Conservation (phyloP, 2,888 invertebrate species). For the Leucophora obtusa region DNA sequence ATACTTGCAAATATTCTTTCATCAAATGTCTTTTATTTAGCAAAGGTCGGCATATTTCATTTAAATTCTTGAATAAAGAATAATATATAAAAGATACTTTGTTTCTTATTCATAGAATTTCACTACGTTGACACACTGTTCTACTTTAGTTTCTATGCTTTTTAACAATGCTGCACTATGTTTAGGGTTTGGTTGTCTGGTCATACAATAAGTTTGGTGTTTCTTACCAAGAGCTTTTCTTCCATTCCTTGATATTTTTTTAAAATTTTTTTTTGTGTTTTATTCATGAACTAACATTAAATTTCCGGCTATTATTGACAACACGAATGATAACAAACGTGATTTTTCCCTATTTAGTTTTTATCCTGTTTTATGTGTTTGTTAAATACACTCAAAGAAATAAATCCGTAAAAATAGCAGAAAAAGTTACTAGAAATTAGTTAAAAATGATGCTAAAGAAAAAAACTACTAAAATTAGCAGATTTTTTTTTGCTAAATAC, state of each 20-base stretch:
- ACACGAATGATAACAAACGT: slow-evolving; percentile 61
- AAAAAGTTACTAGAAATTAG: too few species aligned
- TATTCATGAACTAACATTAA: slow-evolving; percentile 53
- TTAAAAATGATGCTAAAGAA: too few species aligned
- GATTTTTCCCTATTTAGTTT: slow-evolving; percentile 54
- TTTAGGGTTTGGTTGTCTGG: slow-evolving; percentile 6
- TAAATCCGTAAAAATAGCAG: too few species aligned
- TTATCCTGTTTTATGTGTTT: slow-evolving; percentile 41
- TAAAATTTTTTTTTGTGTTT: slow-evolving; percentile 11
- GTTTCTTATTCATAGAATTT: background rate
- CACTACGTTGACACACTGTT: background rate
- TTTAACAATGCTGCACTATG: background rate
- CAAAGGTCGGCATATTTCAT: background rate
- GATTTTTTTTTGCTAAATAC: too few species aligned
- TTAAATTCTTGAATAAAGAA: background rate
- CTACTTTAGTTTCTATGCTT: background rate
- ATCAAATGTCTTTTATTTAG: background rate
- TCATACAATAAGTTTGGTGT: background rate
- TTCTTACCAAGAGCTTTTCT: slow-evolving; percentile 10
- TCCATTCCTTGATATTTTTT: background rate
- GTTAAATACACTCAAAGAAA: too few species aligned
- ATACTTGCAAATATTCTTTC: background rate
- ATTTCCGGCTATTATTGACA: slow-evolving; percentile 62
- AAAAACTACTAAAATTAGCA: too few species aligned
- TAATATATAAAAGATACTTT: background rate